Conservation (phyloP, 2,888 invertebrate genomes). For the Torymus auratus region DNA sequence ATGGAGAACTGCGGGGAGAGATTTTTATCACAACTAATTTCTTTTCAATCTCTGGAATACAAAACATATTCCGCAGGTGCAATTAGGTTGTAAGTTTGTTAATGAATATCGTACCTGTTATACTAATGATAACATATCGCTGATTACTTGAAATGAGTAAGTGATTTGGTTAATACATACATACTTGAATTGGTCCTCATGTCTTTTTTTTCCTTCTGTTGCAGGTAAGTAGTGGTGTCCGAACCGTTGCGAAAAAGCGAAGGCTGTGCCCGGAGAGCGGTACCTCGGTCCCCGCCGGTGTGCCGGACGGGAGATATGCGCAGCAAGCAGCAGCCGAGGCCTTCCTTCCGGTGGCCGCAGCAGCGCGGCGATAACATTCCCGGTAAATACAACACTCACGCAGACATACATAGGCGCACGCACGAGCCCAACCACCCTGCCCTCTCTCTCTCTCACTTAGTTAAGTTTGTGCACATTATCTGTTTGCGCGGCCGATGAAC, state of each 20-base stretch:
- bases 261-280: constrained; percentile 29
- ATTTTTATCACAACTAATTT: no score
- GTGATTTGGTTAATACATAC: no score
- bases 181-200: no score
- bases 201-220: constrained; percentile 63
- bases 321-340: constrained; percentile 85
- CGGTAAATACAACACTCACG: constrained; percentile 72
- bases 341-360: constrained; percentile 83
- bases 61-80: no score
- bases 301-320: constrained; percentile 80
- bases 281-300: constrained; percentile 69
- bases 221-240: constrained; percentile 76
- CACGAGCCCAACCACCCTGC: constrained; percentile 20
- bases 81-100: no score
- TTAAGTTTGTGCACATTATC: background rate
- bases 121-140: no score
- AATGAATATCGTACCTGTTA: no score
- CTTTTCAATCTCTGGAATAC: no score
- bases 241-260: constrained; percentile 60
- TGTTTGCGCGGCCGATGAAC: constrained; percentile 3
- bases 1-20: no score
- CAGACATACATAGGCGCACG: constrained; percentile 2
- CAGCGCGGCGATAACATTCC: constrained; percentile 82
- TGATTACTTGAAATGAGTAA: no score
- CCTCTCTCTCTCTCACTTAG: background rate